A percentile compares a stretch with the other conserved stretches of the same genome.
These are phyloP conservation scores for Jordanella pulchra DNA, from an alignment of 2,797 vertebrate species.

Conservation along the genomic window DNA sequence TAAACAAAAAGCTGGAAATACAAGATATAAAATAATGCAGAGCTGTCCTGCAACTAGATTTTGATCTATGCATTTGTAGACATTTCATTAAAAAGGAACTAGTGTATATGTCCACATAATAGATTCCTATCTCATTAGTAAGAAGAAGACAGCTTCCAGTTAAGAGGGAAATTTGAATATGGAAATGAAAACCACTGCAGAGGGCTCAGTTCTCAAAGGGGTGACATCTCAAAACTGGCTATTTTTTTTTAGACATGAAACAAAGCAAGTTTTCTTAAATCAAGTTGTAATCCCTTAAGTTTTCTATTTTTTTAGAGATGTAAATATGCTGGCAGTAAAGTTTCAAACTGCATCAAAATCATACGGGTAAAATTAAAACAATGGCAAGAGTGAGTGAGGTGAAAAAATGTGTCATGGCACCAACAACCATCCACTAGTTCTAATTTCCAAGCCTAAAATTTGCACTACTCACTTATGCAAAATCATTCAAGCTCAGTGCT, in stretches of 20 bases:
- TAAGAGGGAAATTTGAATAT: not conserved
- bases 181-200: not conserved
- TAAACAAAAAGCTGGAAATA: not conserved
- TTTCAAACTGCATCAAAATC: not conserved
- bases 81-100: not conserved
- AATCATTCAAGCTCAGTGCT: not conserved
- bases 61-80: conserved; percentile 1
- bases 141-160: not conserved
- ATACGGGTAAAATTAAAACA: not conserved
- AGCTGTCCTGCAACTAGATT: not conserved
- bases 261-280: not conserved
- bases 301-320: not conserved
- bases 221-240: not conserved
- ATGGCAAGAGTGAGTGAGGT: conserved; percentile 14
- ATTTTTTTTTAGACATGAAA: not conserved
- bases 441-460: not conserved
- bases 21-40: not conserved
- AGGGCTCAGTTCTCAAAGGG: not conserved
- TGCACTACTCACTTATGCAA: not conserved
- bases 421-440: conserved; percentile 9
- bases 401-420: not conserved
- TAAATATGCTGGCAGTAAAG: conserved; percentile 4
- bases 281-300: not conserved
- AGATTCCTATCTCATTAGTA: not conserved
- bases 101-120: not conserved